Base-by-base conservation (phyloP, 2,797 vertebrate species). In the Spea hammondii region DNA sequence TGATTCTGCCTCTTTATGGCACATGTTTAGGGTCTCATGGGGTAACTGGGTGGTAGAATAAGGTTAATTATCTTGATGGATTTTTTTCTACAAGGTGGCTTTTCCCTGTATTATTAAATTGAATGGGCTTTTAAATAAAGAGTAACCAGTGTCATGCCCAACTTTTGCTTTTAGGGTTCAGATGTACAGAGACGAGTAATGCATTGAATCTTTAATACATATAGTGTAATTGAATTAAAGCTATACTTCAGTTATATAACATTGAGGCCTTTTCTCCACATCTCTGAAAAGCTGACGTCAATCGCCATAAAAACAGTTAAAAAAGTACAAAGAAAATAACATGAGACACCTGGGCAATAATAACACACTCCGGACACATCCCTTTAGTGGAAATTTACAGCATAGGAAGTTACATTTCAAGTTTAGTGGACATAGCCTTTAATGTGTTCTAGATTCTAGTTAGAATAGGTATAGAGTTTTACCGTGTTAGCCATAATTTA, bases 161-260 rank as follows among this genome's bases (percentile, higher is more conserved):
- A 53, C 2, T 45, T 17, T 53, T 65, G 45, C 49, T 67, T 47
- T 80, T 11, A 72, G 11, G 72, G 72, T 48, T 66, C 45, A 45
- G 7, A 60, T 50, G 46, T 72, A 49, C 14, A 59, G 48, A 65
- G 60, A 67, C 65, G 51, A 44, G 57, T 70, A 8, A 50, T 60
- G 65, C 53, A 64, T 53, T 54, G 44, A 55, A 72, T 14, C 48
- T 60, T 74, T 69, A 74, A 79, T 79, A 44, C 59, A 67, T 12
- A 0, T 65, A 45, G 45, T 50, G 17, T 65, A 11, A 11, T 53
- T 65, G 47, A 65, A 64, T 64, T 65, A 45, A 69, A 50, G 5
- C 50, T 32, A 72, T 49, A 72, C 44, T 3, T 71, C 69, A 55
- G 7, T 1, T 44, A 44, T 77, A 59, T 71, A 51, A 64, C 10